Conservation (phyloP, 2,888 invertebrate genomes). For the Dasypolia templi region DNA sequence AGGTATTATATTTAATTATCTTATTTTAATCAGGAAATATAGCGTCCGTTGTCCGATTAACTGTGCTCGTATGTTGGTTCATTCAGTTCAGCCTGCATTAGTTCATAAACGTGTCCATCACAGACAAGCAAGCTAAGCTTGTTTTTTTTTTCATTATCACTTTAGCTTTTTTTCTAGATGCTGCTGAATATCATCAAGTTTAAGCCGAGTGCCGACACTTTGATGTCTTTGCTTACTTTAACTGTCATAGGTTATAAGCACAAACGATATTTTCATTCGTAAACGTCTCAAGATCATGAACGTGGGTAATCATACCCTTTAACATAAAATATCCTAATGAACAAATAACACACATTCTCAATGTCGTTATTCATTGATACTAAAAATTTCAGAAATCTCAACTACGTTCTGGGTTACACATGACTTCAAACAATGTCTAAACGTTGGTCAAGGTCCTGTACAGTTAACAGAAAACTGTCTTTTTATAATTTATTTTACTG, state of each 20-base stretch:
- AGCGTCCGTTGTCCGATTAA: not conserved
- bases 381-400: not conserved
- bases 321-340: not conserved
- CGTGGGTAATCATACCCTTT: not conserved
- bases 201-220: not conserved
- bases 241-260: not conserved
- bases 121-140: rapidly evolving
- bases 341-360: no score
- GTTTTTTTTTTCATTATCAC: not conserved
- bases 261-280: not conserved
- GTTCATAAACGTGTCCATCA: not conserved
- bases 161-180: not conserved
- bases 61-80: not conserved
- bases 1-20: slow-evolving; percentile 40
- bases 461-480: not conserved
- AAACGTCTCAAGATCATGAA: not conserved
- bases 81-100: not conserved
- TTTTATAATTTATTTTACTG: no score
- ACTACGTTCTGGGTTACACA: not conserved
- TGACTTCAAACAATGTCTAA: not conserved
- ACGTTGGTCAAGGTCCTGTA: not conserved
- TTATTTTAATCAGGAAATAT: not conserved
- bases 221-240: not conserved
- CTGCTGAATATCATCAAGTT: not conserved
- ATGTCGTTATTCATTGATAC: not conserved